A percentile compares a stretch with the other conserved stretches of the same genome.
These are phyloP conservation scores for Ptiloglossa arizonensis DNA, from an alignment of 1,140 invertebrate genomes.

Conservation along the genomic window DNA sequence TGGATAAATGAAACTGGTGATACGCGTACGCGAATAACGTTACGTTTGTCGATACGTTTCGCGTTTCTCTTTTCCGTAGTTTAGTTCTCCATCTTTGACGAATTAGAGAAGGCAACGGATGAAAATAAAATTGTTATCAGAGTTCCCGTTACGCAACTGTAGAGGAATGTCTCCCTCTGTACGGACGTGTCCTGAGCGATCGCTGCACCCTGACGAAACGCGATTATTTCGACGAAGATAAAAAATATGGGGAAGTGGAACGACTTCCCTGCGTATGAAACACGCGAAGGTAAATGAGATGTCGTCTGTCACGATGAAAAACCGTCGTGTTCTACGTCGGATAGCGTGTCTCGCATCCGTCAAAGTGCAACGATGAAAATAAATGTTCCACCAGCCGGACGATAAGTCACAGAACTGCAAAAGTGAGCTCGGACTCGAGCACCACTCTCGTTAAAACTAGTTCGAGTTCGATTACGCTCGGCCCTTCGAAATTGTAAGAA, in stretches of 20 bases:
- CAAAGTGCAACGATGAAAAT: constrained; percentile 58
- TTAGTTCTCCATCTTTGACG: too few relatives aligned
- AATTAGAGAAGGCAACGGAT: too few relatives aligned
- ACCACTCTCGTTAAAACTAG: neutral
- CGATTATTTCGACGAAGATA: constrained; percentile 7
- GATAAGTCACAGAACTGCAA: constrained; percentile 25
- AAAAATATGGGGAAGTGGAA: constrained; percentile 33
- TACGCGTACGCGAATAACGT: too few relatives aligned
- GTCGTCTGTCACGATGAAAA: constrained; percentile 61
- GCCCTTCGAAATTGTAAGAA: neutral
- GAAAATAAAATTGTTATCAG: neutral
- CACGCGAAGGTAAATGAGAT: constrained; percentile 54
- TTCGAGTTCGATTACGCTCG: neutral
- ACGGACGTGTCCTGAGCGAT: constrained; percentile 2
- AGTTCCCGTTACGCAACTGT: too few relatives aligned
- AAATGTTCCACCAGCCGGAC: constrained; percentile 19
- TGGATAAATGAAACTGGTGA: too few relatives aligned
- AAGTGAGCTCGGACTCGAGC: neutral
- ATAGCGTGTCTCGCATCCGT: constrained; percentile 55
- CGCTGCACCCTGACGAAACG: constrained; percentile 9
- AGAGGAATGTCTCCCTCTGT: neutral
- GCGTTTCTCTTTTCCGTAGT: too few relatives aligned
- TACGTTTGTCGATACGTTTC: too few relatives aligned
- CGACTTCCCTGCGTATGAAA: constrained; percentile 24
- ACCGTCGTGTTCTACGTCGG: constrained; percentile 41